These are phyloP conservation scores for Pseudeuparius sepicola DNA, from an alignment of 2,888 invertebrate species.

Conservation along the genomic window DNA sequence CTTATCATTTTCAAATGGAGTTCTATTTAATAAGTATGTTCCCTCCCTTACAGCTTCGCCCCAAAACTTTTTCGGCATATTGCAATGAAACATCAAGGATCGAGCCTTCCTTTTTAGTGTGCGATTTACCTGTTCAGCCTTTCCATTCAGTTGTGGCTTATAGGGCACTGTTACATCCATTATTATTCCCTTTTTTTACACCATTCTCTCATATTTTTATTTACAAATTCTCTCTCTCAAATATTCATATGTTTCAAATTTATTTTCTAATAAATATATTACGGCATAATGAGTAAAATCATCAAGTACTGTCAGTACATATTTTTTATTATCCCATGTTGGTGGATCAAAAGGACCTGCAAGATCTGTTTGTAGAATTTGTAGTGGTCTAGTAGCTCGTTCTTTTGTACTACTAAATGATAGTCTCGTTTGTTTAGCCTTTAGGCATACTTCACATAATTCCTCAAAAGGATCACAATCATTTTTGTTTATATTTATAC, in stretches of 20 bases:
- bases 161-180: slow-evolving; percentile 21
- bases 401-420: slow-evolving; percentile 18
- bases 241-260: slow-evolving; percentile 19
- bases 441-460: slow-evolving; percentile 1
- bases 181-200: slow-evolving; percentile 21
- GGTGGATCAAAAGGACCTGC: slow-evolving; percentile 30
- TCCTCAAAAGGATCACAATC: neutral
- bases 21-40: slow-evolving; percentile 27
- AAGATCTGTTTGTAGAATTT: slow-evolving; percentile 31
- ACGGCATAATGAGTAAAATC: slow-evolving; percentile 32
- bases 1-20: slow-evolving; percentile 16
- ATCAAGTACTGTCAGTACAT: slow-evolving; percentile 31
- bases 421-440: slow-evolving; percentile 1
- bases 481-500: neutral
- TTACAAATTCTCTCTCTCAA: slow-evolving; percentile 20
- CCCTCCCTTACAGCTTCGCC: slow-evolving; percentile 26
- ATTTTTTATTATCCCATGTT: slow-evolving; percentile 29
- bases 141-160: slow-evolving; percentile 21
- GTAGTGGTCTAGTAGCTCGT: slow-evolving; percentile 29
- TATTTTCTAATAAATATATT: slow-evolving; percentile 24
- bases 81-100: slow-evolving; percentile 25
- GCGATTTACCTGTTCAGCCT: slow-evolving; percentile 21
- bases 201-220: slow-evolving; percentile 19
- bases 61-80: slow-evolving; percentile 26
- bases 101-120: slow-evolving; percentile 24